Conservation (phyloP, 35 echinoderm and acorn worm species). For the Holothuria glaberrima region DNA sequence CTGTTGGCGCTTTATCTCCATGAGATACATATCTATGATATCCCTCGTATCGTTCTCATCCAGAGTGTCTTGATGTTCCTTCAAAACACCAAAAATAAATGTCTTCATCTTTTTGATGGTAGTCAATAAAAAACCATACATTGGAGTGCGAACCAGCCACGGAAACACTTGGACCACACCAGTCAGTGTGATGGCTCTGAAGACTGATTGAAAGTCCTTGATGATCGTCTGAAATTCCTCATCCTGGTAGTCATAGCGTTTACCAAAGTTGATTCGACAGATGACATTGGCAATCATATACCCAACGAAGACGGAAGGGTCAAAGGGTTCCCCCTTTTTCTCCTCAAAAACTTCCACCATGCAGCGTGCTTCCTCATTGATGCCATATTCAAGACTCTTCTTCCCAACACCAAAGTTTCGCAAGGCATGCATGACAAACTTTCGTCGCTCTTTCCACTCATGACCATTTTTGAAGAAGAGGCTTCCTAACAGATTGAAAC, state of each 20-base stretch:
- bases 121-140: not conserved
- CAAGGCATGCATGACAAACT: conserved; percentile 67
- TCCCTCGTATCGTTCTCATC: no score
- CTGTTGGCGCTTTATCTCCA: no score
- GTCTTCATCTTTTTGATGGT: not conserved
- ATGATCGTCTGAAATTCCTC: conserved; percentile 39
- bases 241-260: conserved; percentile 77
- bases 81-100: not conserved
- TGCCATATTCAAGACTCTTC: conserved; percentile 76
- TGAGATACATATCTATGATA: no score
- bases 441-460: no score
- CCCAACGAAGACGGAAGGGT: conserved; percentile 10
- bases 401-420: conserved; percentile 86
- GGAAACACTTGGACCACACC: conserved; percentile 14
- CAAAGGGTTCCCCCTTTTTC: conserved; percentile 4
- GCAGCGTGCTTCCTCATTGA: conserved; percentile 67
- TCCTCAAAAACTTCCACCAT: conserved; percentile 1
- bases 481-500: no score
- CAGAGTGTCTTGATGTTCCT: no score
- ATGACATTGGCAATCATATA: conserved; percentile 76
- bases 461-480: no score
- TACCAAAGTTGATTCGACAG: conserved; percentile 70
- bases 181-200: not conserved
- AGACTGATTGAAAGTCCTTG: not conserved
- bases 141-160: conserved; percentile 10